Conservation (phyloP, 2,888 invertebrate species). For the Drosophila crucigera region DNA sequence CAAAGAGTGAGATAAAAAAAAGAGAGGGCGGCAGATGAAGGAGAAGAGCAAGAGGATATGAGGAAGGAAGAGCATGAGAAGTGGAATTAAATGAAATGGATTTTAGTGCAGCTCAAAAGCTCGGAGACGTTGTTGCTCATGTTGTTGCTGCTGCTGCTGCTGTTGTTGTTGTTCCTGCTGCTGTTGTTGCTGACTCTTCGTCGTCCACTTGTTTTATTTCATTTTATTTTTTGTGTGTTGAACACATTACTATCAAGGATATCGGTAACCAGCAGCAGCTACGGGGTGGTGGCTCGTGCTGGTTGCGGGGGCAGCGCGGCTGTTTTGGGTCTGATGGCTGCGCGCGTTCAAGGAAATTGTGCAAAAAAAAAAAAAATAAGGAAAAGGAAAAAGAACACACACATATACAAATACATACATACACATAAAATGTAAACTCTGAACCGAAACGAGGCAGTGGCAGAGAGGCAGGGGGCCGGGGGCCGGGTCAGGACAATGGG, state of each 20-base stretch:
- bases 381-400: slow-evolving; percentile 16
- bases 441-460: slow-evolving; percentile 56
- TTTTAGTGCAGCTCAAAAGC: slow-evolving; percentile 34
- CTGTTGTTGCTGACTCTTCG: not conserved
- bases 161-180: not conserved
- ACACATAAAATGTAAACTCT: slow-evolving; percentile 51
- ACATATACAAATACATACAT: slow-evolving; percentile 11
- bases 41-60: not conserved
- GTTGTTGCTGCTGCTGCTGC: not conserved
- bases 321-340: slow-evolving; percentile 48
- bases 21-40: not conserved
- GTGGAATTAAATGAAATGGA: slow-evolving; percentile 59
- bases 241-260: slow-evolving; percentile 66
- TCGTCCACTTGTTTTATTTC: slow-evolving; percentile 52
- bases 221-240: slow-evolving; percentile 42
- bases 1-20: slow-evolving; percentile 6
- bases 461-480: not conserved
- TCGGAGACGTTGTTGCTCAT: not conserved
- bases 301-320: not conserved
- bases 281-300: not conserved
- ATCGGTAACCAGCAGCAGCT: slow-evolving; percentile 52
- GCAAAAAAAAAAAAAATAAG: slow-evolving; percentile 48
- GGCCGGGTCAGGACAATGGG: slow-evolving; percentile 30
- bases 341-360: slow-evolving; percentile 69
- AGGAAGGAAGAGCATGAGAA: slow-evolving; percentile 14